Percentiles rank a stretch among this genome's conserved stretches.
These are phyloP conservation scores for Martes martes DNA, from an alignment of 2,113 vertebrate species.

Conservation along the genomic window DNA sequence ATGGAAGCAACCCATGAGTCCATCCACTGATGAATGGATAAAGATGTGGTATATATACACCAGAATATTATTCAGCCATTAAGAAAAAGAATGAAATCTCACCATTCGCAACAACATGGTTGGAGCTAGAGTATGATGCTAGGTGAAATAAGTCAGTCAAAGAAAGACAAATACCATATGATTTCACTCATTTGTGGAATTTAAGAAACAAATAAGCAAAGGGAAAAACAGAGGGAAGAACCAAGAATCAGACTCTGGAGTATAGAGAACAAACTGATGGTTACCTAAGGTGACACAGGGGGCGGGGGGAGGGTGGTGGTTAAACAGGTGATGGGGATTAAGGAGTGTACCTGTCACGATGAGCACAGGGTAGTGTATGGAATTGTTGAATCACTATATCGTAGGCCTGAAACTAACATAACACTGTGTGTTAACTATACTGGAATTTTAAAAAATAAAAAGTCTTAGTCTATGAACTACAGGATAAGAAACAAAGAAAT, in stretches of 20 bases:
- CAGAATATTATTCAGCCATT: neutral
- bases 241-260: neutral
- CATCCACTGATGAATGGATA: neutral
- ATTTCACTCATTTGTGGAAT: neutral
- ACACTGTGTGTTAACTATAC: neutral
- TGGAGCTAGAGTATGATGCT: neutral
- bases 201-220: neutral
- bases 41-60: neutral
- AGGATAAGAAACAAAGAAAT: neutral
- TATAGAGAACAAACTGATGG: neutral
- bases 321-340: neutral
- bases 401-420: neutral
- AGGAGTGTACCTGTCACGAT: neutral
- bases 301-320: too few species aligned
- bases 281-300: neutral
- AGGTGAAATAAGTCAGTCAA: neutral
- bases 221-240: neutral
- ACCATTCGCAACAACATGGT: neutral
- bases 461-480: neutral
- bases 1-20: neutral
- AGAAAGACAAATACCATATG: neutral
- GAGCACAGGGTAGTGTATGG: neutral
- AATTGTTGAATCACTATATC: neutral
- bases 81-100: neutral
- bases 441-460: neutral